A percentile compares a stretch with the other conserved stretches of the same genome.
phyloP scores from a whole-genome alignment of 2,113 vertebrate species.

The Alces alces region DNA sequence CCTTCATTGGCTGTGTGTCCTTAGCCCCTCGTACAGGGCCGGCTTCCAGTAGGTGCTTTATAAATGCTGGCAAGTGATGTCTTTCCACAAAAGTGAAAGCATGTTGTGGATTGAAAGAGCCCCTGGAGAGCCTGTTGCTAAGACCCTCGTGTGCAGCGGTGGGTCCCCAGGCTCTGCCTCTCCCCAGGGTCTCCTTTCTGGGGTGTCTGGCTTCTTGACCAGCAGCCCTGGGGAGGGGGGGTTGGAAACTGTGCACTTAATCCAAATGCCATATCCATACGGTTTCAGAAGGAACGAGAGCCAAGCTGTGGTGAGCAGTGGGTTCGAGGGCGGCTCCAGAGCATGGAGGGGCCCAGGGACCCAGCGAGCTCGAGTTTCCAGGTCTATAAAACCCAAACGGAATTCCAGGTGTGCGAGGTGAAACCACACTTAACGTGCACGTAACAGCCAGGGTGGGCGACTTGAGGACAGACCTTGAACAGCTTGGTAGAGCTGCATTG shows the following conservation, averaged over 20 bases:
- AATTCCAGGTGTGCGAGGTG: conserved; percentile 68
- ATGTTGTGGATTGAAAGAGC: background rate
- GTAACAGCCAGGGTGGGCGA: background rate
- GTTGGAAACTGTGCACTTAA: conserved; percentile 20
- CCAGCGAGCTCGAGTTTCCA: conserved; percentile 56
- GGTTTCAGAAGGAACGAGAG: conserved; percentile 58
- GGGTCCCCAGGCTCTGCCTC: background rate
- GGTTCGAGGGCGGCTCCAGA: conserved; percentile 48
- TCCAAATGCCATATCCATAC: conserved; percentile 61
- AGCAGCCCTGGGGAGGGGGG: background rate
- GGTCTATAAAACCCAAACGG: conserved; percentile 50
- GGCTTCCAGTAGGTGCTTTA: background rate
- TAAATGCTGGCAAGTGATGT: background rate
- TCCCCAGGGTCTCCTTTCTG: background rate
- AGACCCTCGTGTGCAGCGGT: background rate
- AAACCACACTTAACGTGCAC: conserved; percentile 40
- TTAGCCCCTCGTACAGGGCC: background rate
- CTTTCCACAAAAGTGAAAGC: background rate
- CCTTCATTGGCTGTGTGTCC: background rate
- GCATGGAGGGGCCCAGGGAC: background rate
- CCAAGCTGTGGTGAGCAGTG: conserved; percentile 19
- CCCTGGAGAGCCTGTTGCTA: background rate
- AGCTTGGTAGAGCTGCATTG: accelerated
- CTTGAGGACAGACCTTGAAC: background rate
- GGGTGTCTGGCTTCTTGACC: background rate